Percentiles rank a stretch among this genome's conserved stretches.
Conservation (phyloP, 1,140 invertebrate species). For the Sycophaga agraensis region DNA sequence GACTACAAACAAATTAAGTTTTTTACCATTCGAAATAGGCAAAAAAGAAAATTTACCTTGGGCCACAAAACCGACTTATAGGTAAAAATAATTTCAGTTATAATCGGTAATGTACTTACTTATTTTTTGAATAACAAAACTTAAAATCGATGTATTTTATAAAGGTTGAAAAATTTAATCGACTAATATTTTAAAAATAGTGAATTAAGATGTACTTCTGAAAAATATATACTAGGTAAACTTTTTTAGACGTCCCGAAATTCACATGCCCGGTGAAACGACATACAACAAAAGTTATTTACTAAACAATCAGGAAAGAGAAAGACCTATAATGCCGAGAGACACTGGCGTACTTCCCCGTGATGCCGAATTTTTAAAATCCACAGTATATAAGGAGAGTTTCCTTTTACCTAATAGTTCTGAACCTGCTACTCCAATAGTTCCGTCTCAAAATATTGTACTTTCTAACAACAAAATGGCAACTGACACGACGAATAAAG, state of each 20-base stretch:
- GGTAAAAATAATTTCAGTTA: conserved; percentile 31
- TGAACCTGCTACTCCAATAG: conserved; percentile 33
- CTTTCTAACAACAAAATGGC: conserved; percentile 44
- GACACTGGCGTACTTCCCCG: conserved; percentile 30
- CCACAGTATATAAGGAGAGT: conserved; percentile 48
- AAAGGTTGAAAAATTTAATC: not conserved
- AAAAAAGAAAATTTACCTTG: conserved; percentile 45
- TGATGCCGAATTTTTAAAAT: conserved; percentile 36
- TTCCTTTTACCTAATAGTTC: conserved; percentile 37
- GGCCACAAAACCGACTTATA: conserved; percentile 43
- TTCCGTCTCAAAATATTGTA: conserved; percentile 41
- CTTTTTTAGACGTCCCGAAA: conserved; percentile 37
- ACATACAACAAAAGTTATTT: conserved; percentile 48
- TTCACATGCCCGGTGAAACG: conserved; percentile 42
- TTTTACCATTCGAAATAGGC: conserved; percentile 38
- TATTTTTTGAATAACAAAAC: not conserved
- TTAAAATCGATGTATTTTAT: not conserved
- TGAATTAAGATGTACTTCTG: too few relatives aligned
- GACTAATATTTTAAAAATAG: not conserved
- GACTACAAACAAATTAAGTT: conserved; percentile 48
- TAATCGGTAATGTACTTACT: too few relatives aligned
- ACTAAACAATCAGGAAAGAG: conserved; percentile 30
- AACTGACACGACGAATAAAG: conserved; percentile 49
- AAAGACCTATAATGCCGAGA: conserved; percentile 39
- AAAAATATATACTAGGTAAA: not conserved